Conservation (phyloP, 2,888 invertebrate genomes). For the Ecdyonurus torrentis region DNA sequence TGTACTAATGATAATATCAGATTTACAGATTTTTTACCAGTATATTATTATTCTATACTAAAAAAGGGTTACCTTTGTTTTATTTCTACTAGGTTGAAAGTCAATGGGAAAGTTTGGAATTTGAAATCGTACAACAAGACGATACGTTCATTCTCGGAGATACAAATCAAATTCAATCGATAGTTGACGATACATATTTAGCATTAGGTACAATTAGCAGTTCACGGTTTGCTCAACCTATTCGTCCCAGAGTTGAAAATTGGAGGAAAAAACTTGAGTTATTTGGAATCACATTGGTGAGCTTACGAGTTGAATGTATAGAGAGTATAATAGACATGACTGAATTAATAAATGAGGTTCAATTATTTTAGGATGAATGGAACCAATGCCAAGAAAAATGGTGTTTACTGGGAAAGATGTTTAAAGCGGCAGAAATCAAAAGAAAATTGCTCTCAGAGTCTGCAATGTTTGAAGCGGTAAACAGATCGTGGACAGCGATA, state of each 20-base stretch:
- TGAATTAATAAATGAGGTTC: neutral
- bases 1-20: no score
- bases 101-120: constrained; percentile 64
- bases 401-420: constrained; percentile 89
- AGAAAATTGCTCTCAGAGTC: constrained; percentile 83
- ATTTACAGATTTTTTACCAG: no score
- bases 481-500: constrained; percentile 79
- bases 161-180: constrained; percentile 65
- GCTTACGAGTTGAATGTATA: neutral
- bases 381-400: constrained; percentile 77
- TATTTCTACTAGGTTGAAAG: constrained; percentile 81
- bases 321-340: neutral
- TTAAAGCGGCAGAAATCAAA: constrained; percentile 87
- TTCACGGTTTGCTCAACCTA: constrained; percentile 71
- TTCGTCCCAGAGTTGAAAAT: constrained; percentile 63
- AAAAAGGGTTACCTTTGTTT: no score
- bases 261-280: constrained; percentile 61
- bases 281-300: constrained; percentile 67
- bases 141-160: constrained; percentile 68
- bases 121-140: constrained; percentile 58
- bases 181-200: constrained; percentile 73
- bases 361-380: constrained; percentile 60
- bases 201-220: constrained; percentile 74
- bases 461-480: constrained; percentile 67
- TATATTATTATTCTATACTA: no score